Percentiles rank a stretch among this genome's conserved stretches.
phyloP scores from a whole-genome alignment of 2,797 vertebrate species.

The Syngnathus rostellatus region DNA sequence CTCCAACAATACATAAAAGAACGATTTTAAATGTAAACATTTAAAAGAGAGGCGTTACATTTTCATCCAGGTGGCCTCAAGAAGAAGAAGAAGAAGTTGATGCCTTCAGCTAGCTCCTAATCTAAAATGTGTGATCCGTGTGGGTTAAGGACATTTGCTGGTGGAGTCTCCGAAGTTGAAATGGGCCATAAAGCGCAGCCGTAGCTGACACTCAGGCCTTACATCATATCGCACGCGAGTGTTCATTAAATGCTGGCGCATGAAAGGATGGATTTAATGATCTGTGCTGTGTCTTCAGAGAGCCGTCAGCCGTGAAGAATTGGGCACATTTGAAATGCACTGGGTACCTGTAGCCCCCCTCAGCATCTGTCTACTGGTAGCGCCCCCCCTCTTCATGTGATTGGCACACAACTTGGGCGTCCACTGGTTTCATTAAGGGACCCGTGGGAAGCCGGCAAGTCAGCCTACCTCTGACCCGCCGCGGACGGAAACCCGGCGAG shows the following conservation, averaged over 20 bases:
- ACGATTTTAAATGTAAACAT: background rate
- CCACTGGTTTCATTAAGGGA: background rate
- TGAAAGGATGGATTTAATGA: conserved; percentile 45
- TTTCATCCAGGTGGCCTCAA: background rate
- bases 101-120: background rate
- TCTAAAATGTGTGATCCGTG: background rate
- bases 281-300: conserved; percentile 46
- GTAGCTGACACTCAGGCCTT: background rate
- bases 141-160: background rate
- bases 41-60: background rate
- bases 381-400: background rate
- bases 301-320: conserved; percentile 48
- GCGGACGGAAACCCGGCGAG: conserved; percentile 38
- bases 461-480: conserved; percentile 38
- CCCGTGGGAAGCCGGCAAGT: conserved; percentile 11
- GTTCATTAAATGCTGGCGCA: conserved; percentile 43
- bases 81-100: too few species aligned
- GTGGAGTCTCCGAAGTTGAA: background rate
- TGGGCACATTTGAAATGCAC: conserved; percentile 37
- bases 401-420: background rate
- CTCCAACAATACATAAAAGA: background rate
- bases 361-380: conserved; percentile 42
- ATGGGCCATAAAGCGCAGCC: background rate
- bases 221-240: conserved; percentile 36
- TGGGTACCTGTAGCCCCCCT: conserved; percentile 43